These are phyloP conservation scores for Oreohelix idahoensis DNA, from an alignment of 1,140 invertebrate genomes.

Conservation along the genomic window DNA sequence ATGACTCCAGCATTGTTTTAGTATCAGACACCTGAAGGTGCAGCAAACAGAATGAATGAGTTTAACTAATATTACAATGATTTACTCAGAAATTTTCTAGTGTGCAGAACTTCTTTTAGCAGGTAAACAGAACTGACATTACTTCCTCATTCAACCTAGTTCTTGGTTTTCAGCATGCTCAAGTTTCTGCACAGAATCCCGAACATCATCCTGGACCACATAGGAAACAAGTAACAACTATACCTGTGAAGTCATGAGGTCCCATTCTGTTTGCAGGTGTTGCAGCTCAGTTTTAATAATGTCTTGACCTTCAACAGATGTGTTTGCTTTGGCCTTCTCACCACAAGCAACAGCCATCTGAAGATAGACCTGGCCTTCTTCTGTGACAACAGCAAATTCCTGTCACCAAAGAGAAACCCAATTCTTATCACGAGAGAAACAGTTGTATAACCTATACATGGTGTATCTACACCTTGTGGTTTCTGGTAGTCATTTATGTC, in stretches of 20 bases:
- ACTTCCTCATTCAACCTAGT: no score
- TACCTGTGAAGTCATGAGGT: constrained; percentile 80
- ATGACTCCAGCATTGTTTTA: constrained; percentile 92
- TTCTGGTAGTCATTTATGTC: no score
- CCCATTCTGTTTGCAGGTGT: constrained; percentile 92
- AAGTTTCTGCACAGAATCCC: no score
- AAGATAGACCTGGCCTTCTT: constrained; percentile 91
- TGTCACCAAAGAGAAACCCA: constrained; percentile 75
- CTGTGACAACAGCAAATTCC: constrained; percentile 79
- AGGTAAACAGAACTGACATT: no score
- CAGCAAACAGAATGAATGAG: neutral
- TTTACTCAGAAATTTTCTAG: no score
- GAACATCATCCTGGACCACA: no score
- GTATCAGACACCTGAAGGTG: constrained; percentile 82
- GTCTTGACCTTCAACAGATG: constrained; percentile 88
- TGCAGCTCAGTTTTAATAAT: constrained; percentile 89
- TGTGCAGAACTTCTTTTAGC: no score
- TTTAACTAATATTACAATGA: no score
- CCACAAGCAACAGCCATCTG: constrained; percentile 92
- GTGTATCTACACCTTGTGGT: no score
- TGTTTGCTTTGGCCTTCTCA: constrained; percentile 94
- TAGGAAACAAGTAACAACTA: no score
- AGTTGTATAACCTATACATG: neutral
- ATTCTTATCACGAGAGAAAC: no score
- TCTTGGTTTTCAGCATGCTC: no score